Base-by-base conservation (phyloP, 1,140 invertebrate genomes). In the Nephila pilipes region DNA sequence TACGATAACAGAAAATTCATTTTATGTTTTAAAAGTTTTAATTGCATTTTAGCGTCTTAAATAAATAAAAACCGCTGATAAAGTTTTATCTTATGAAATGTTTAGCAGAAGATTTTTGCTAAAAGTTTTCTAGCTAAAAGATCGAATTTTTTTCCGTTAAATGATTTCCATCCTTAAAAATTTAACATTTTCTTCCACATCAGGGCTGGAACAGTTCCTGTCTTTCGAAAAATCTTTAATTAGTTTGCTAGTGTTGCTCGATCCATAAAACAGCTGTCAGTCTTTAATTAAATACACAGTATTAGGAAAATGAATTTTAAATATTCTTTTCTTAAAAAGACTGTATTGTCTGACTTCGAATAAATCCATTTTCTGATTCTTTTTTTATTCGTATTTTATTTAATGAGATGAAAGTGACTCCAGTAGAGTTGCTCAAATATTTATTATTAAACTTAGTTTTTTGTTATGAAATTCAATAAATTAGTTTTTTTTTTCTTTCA, bases 231-330 rank as follows among this genome's bases (percentile, higher is more conserved):
- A 32, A 75, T 75, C 69, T 75, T 75, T 36, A 75, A 75, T 75
- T 75, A 75, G 69, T 75, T 75, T 75, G 32, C 29, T 22, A 16
- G 69, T 75, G 69, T 75, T 75, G 69, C 29, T 18, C 29, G 32
- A 75, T 75, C 69, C 32, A 32, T 36, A 75, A 75, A 75, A 75
- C 69, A 75, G 69, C 69, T 75, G 69, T 29, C 29, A 75, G 69
- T 18, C 69, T 75, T 75, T 75, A 75, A 75, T 75, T 75, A 75
- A 75, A 75, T 75, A 5, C 69, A 6, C 32, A 75, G 20, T 36
- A 75, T 75, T 75, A 36, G 16, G 16, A 32, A 29, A 75, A 75
- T 75, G 32, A 75, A 32, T 75, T 32, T 75, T 18, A 75, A 75
- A 32, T 36, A 2, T 75, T 32, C 16, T 36, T 75, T 32, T 75